A percentile compares a stretch with the other conserved stretches of the same genome.
phyloP scores from a whole-genome alignment of 2,797 vertebrate species.

The Sebastes kiyomatsui region DNA sequence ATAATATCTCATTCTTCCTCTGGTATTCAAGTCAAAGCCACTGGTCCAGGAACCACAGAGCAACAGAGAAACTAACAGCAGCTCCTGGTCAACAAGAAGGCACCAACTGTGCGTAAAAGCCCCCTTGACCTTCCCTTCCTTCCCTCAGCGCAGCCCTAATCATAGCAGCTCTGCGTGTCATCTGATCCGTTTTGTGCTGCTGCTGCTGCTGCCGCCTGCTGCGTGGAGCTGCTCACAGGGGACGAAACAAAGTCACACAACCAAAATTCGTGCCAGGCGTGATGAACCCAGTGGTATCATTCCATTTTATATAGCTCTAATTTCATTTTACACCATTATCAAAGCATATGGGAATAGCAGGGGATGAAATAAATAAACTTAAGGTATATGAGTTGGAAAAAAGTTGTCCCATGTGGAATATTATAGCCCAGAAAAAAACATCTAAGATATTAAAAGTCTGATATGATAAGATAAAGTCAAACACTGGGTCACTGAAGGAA shows the following conservation, averaged over 20 bases:
- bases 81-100: not conserved
- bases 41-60: not conserved
- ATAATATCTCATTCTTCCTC: conserved; percentile 10
- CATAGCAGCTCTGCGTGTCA: conserved; percentile 58
- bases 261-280: conserved; percentile 36
- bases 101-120: conserved; percentile 18
- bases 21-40: not conserved
- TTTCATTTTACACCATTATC: not conserved
- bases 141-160: conserved; percentile 34
- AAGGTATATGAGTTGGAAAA: not conserved
- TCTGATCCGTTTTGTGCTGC: conserved; percentile 52
- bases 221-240: conserved; percentile 41
- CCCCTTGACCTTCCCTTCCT: conserved; percentile 49
- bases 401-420: not conserved
- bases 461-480: not conserved
- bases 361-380: not conserved
- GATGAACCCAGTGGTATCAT: not conserved
- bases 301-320: not conserved
- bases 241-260: conserved; percentile 56
- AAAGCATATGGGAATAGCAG: not conserved
- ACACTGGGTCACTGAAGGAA: not conserved
- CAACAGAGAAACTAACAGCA: not conserved
- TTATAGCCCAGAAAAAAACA: too few species aligned
- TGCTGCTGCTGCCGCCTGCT: not conserved
- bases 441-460: too few species aligned